Base-by-base conservation (phyloP, 2,888 invertebrate species). In the Nyleta sp. region DNA sequence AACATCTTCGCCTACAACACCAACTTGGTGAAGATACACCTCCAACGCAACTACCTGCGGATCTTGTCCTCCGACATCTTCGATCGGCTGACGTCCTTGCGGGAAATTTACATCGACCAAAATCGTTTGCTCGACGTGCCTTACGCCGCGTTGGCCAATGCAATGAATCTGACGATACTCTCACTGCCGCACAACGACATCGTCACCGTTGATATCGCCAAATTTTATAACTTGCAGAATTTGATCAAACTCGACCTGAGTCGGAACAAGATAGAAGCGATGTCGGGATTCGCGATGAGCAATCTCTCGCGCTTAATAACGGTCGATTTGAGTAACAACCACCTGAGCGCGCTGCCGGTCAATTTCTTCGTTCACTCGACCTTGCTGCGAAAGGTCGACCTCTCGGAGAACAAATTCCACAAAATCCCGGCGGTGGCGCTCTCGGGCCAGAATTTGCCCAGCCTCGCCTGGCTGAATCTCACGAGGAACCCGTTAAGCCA, bases 261-360 rank as follows among this genome's bases (percentile, higher is more conserved):
- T 80, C 92, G 94, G 84, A 97, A 97, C 89, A 92, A 92, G 84
- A 95, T 97, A 85, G 94, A 95, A 22, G 93, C 95, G 15, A 89
- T 96, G 82, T 94, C 94, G n/a, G 96, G 96, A 17, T 96, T 97
- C 86, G 95, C 95, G 81, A 94, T 95, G n/a, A 94, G 95, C 0
- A 95, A 95, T 83, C 91, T 96, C 44, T 95, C 95, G 13, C 95
- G 95, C 82, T 90, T 97, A 44, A 91, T 95, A 31, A 94, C 93
- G 1, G 94, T 96, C 57, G 95, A 96, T 90, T 92, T 97, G 71
- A 95, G 95, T 84, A 93, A 94, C 72, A 97, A 97, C 87, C 91
- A 93, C 80, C 89, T 97, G 72, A 93, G 95, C 48, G 94, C 95
- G 68, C 91, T 97, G 80, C 96, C 96, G 17, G 95, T 95, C 11